Percentiles rank a stretch among this genome's conserved stretches.
Evolutionary conservation across 2,113 vertebrate species (phyloP).

Genomic region (Acanthisitta chloris): DNA sequence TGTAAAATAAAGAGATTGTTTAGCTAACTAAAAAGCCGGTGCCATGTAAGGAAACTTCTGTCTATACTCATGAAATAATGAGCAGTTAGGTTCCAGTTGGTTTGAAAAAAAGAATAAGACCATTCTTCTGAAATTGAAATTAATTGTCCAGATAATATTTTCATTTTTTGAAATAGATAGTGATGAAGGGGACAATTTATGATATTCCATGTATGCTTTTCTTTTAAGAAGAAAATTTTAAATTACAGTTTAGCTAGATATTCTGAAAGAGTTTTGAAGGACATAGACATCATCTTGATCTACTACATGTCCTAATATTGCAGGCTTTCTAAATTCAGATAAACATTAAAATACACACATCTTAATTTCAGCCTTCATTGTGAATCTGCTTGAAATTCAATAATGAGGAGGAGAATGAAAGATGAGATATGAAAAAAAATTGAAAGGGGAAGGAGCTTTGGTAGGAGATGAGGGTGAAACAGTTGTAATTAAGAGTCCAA

Average conservation of each 20-base stretch:
- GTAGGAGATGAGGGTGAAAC: not conserved
- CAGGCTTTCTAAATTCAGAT: not conserved
- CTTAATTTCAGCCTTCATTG: not conserved
- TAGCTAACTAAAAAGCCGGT: not conserved
- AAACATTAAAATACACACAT: not conserved
- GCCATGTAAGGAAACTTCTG: no score
- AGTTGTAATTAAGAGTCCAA: not conserved
- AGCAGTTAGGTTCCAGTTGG: not conserved
- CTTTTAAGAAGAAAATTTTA: not conserved
- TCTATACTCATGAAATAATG: no score
- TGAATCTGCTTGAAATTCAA: not conserved
- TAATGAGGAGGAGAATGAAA: not conserved
- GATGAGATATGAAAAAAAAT: not conserved
- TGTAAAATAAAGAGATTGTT: not conserved
- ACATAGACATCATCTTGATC: not conserved
- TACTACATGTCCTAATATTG: not conserved
- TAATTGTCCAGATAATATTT: not conserved
- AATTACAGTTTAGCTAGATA: not conserved
- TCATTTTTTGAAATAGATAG: not conserved
- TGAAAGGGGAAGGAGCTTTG: not conserved
- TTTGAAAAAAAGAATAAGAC: not conserved
- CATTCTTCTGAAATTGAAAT: not conserved
- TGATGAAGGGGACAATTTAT: not conserved
- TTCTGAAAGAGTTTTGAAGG: not conserved
- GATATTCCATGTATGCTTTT: not conserved